Percentiles rank a stretch among this genome's conserved stretches.
These are phyloP conservation scores for Cataglyphis albicans DNA, from an alignment of 2,888 invertebrate genomes.

Conservation along the genomic window DNA sequence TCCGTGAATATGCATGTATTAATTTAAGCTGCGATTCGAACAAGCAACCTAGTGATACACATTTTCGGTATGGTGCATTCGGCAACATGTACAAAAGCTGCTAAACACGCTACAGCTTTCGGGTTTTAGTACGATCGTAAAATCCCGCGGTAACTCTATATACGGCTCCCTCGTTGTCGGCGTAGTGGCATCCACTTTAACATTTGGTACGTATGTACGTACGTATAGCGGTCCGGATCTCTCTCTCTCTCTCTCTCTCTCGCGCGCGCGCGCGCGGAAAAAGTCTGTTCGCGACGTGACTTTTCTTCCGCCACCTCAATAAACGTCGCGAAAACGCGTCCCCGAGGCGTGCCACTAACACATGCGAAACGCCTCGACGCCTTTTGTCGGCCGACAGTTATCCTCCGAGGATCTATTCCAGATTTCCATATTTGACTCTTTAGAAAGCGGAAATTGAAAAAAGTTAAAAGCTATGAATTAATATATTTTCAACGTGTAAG, in stretches of 20 bases:
- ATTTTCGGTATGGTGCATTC: slow-evolving; percentile 2
- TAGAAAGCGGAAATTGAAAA: background rate
- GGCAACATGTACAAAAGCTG: slow-evolving; percentile 3
- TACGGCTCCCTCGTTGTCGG: slow-evolving; percentile 59
- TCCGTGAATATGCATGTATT: slow-evolving; percentile 15
- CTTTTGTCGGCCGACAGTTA: slow-evolving; percentile 40
- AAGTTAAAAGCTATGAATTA: background rate
- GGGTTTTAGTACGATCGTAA: slow-evolving; percentile 60
- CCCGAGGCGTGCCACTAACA: slow-evolving; percentile 24
- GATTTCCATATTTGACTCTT: background rate
- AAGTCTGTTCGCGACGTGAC: slow-evolving; percentile 50
- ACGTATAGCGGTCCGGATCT: slow-evolving; percentile 31
- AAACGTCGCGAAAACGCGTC: slow-evolving; percentile 45
- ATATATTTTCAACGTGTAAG: background rate
- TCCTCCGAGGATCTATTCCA: slow-evolving; percentile 5
- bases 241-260: slow-evolving; percentile 7
- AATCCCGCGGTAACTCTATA: slow-evolving; percentile 49
- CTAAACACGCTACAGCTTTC: slow-evolving; percentile 46
- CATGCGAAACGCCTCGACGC: slow-evolving; percentile 8
- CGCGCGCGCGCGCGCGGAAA: slow-evolving; percentile 2
- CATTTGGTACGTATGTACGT: slow-evolving; percentile 63
- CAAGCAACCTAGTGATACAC: slow-evolving; percentile 34
- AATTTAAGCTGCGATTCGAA: background rate
- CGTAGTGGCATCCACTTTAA: slow-evolving; percentile 75
- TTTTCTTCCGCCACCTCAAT: slow-evolving; percentile 21